Evolutionary conservation across 2,888 invertebrate species (phyloP), one percentile per base, ranked within the genome.

Genomic region (Tiphia femorata): DNA sequence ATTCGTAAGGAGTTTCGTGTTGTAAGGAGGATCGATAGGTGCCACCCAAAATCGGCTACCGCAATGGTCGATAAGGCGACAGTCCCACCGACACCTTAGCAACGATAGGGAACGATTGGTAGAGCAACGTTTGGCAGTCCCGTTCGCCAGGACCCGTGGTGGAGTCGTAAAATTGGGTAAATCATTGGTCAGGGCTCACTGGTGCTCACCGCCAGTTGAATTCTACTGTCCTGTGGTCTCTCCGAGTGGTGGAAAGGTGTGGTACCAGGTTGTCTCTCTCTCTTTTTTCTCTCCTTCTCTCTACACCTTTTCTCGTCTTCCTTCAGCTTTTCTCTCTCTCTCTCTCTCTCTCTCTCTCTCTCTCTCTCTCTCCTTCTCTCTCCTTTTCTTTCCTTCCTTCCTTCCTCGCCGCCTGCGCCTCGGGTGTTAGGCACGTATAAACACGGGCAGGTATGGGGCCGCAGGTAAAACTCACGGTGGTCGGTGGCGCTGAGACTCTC

Each of bases 371-470:
- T 12, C 10, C 21, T 14, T 12, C 23, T n/a, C 23, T 37, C 21
- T 23, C 23, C 21, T 7, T 12, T 46, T 1, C 27, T 56, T 46
- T n/a, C 37, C 42, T 44, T 46, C 14, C 40, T 46, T 42, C 27
- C 43, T 49, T n/a, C n/a, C n/a, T n/a, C n/a, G n/a, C n/a, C n/a
- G n/a, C 53, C 43, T 40, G 5, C 30, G 49, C 49, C 50, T 59
- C 61, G 72, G 71, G 70, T 70, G 72, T 77, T 73, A 69, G 67
- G 62, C 61, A 71, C 67, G 57, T 72, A 73, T 56, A 67, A 67
- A 76, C 70, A 73, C 67, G 58, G 42, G 64, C 77, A 76, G 73
- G 75, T 70, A 74, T 66, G 52, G 69, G 58, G 62, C 64, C 62
- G 62, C 73, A 72, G 70, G 73, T 70, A 73, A 68, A 64, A 70